Base-by-base conservation (phyloP, 2,888 invertebrate genomes). In the Exephanes ischioxanthus region DNA sequence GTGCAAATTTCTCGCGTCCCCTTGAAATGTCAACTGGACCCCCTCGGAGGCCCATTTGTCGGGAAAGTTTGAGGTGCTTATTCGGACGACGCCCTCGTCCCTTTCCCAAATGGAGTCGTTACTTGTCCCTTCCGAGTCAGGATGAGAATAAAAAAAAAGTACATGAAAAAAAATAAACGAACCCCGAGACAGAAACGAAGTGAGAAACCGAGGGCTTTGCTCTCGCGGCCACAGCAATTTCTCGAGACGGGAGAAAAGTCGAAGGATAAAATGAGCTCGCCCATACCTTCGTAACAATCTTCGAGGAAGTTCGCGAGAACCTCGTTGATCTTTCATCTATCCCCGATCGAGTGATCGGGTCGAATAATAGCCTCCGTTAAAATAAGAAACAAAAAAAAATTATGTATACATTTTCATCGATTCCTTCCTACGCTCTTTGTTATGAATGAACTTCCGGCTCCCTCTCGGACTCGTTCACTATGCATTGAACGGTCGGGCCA, bases 231-330 rank as follows among this genome's bases (percentile, higher is more conserved):
- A n/a, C 33, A 37, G 76, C 71, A 82, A 83, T 83, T 83, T 79
- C 51, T 61, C 30, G 68, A 19, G 77, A 33, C 77, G 71, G 71
- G 68, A 79, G 83, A 68, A 73, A 79, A 79, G 72, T 53, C 61
- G 73, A 73, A 4, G 78, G 45, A 70, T 79, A 68, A 68, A 77
- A 72, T 72, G 53, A 1, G 48, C 6, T 14, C 41, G 16, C 78
- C 78, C 37, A 53, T n/a, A 75, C 82, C 70, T 48, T 82, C 75
- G 82, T 85, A 82, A 82, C 76, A 82, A 85, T 80, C 79, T 75
- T 79, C 82, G 63, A 82, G 85, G 33, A 66, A 48, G 48, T 61
- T 45, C 45, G 22, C 30, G 41, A 41, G 48, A 66, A 66, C 41
- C 55, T 66, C 61, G 72, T 76, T 58, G 61, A 76, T 75, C 71